Evolutionary conservation across 2,113 vertebrate genomes (phyloP).

Genomic region (Athene noctua): DNA sequence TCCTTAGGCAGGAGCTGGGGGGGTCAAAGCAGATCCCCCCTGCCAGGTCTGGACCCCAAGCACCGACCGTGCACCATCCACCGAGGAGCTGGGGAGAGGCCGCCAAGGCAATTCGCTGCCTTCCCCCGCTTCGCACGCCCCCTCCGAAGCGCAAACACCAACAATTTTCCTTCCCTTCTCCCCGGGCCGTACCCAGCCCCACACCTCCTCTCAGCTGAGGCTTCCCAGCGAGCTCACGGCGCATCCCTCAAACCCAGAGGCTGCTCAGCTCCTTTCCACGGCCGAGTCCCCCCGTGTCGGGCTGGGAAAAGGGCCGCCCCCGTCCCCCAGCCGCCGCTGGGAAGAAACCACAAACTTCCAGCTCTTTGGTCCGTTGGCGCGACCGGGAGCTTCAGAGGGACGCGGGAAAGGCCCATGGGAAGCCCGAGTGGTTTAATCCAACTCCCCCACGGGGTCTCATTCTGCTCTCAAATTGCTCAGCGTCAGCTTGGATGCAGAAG

Average conservation of each 20-base stretch:
- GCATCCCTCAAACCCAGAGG: background rate
- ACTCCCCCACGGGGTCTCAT: background rate
- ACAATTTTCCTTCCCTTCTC: background rate
- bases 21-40: background rate
- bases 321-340: background rate
- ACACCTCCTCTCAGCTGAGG: background rate
- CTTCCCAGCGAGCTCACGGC: background rate
- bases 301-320: background rate
- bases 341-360: background rate
- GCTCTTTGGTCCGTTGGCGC: background rate
- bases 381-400: background rate
- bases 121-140: too few relatives aligned
- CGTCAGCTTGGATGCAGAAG: background rate
- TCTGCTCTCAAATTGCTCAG: background rate
- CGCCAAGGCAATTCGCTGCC: rapidly evolving
- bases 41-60: too few relatives aligned
- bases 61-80: rapidly evolving
- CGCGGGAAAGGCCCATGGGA: background rate
- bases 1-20: background rate
- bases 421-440: background rate
- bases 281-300: rapidly evolving
- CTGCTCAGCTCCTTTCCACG: background rate
- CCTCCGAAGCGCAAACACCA: background rate
- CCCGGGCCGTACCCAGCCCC: background rate
- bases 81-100: background rate